phyloP scores from a whole-genome alignment of 2,797 vertebrate genomes.

The Dermochelys coriacea region DNA sequence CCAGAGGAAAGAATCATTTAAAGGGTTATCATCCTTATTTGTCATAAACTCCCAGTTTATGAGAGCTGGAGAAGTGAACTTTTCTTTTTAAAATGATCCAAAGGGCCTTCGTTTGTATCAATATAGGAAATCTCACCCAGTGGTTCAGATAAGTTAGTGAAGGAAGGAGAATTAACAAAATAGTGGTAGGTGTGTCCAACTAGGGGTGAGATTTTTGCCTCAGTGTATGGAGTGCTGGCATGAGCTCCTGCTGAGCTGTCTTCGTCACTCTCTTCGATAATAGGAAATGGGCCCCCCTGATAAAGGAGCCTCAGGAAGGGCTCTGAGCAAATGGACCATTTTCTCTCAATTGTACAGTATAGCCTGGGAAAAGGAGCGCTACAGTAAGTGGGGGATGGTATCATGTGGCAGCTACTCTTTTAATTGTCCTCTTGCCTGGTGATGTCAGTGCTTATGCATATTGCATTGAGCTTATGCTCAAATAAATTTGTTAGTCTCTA shows the following conservation, averaged over 20 bases:
- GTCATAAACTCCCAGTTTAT: background rate
- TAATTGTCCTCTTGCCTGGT: no score
- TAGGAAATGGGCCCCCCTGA: background rate
- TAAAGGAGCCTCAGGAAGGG: background rate
- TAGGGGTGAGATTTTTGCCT: background rate
- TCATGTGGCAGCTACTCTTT: no score
- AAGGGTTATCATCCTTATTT: background rate
- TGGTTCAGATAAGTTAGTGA: background rate
- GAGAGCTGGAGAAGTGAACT: background rate
- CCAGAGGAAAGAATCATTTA: background rate
- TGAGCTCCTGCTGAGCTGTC: background rate
- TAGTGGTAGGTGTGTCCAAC: background rate
- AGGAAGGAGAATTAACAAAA: background rate
- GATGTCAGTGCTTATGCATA: no score
- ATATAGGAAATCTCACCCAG: background rate
- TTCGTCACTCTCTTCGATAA: background rate
- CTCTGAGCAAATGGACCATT: background rate
- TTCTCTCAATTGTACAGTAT: no score
- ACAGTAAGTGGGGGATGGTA: no score
- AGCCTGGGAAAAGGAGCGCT: no score
- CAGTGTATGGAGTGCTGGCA: background rate
- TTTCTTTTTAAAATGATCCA: background rate
- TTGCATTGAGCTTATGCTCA: no score
- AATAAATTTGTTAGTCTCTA: no score
- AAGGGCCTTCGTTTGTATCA: background rate